These are phyloP conservation scores for Eulemur rubriventer DNA, from an alignment of 2,797 vertebrate species.

Conservation along the genomic window DNA sequence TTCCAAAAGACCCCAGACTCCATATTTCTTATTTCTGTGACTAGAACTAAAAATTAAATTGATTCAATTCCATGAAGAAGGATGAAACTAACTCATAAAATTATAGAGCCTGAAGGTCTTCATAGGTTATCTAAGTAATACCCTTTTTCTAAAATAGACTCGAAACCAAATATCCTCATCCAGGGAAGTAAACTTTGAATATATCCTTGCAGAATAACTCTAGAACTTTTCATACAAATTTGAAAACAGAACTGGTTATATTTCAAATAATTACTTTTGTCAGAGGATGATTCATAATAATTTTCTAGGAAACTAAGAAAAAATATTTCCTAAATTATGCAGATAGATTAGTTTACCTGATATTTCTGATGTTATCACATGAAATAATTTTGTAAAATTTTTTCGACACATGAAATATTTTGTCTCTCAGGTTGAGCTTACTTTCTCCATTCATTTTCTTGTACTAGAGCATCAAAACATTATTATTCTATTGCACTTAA, in stretches of 20 bases:
- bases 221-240: not conserved
- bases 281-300: not conserved
- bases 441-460: not conserved
- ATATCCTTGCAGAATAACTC: not conserved
- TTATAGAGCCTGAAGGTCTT: not conserved
- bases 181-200: not conserved
- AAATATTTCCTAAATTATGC: not conserved
- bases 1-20: not conserved
- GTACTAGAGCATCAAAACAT: not conserved
- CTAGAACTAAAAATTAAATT: constrained; percentile 17
- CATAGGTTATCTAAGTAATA: not conserved
- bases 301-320: not conserved
- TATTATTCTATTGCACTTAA: not conserved
- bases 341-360: not conserved
- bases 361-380: not conserved
- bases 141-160: not conserved
- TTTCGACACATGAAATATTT: not conserved
- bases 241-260: not conserved
- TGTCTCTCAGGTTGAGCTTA: not conserved
- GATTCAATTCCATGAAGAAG: constrained; percentile 1
- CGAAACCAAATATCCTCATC: not conserved
- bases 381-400: not conserved
- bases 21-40: not conserved
- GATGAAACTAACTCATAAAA: constrained; percentile 22
- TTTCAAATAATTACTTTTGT: not conserved